Conservation (phyloP, 2,113 vertebrate species). For the Carlito syrichta region DNA sequence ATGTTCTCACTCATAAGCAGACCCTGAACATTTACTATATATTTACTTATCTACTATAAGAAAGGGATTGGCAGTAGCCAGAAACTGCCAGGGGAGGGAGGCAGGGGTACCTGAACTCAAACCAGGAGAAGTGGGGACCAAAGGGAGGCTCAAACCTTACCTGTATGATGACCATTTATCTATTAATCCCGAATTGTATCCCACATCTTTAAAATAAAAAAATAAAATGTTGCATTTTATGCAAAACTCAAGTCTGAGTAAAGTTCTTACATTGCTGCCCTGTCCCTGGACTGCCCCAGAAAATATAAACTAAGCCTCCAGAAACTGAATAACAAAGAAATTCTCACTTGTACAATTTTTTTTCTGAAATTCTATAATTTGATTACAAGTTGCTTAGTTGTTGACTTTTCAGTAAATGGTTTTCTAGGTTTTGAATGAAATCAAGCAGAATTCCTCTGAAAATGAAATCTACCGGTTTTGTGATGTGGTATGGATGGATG, state of each 20-base stretch:
- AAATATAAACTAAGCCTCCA: background rate
- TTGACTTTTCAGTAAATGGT: background rate
- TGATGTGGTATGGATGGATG: background rate
- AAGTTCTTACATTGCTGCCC: background rate
- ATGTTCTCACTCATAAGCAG: too few species aligned
- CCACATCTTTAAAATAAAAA: background rate
- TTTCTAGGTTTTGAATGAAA: background rate
- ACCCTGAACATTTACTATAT: too few species aligned
- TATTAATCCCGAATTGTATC: too few species aligned
- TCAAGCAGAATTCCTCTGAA: background rate
- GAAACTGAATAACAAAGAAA: background rate
- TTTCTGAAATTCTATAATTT: conserved; percentile 3
- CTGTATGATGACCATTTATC: too few species aligned
- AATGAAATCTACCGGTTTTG: background rate
- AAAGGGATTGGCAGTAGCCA: too few species aligned
- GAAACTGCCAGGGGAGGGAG: too few species aligned
- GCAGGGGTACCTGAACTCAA: too few species aligned
- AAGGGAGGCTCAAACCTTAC: too few species aligned
- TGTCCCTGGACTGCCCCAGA: background rate
- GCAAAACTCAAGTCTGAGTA: background rate
- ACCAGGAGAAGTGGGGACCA: too few species aligned
- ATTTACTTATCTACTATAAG: too few species aligned
- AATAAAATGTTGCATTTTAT: background rate
- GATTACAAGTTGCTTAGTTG: background rate
- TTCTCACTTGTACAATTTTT: background rate